These are phyloP conservation scores for Apostichopus californicus DNA, from an alignment of 35 echinoderm and acorn worm genomes.

Conservation along the genomic window DNA sequence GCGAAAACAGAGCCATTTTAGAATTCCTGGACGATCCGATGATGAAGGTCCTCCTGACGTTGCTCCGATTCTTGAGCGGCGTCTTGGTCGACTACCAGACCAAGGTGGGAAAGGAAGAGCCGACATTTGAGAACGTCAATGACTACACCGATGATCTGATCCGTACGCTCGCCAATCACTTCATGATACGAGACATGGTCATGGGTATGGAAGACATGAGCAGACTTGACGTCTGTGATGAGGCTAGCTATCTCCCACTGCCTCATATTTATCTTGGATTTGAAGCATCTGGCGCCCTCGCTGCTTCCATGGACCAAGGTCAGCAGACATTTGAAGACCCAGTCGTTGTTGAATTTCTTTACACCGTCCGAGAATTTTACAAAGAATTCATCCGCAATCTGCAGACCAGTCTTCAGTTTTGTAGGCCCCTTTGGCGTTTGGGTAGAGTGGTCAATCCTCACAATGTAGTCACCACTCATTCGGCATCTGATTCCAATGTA, in stretches of 20 bases:
- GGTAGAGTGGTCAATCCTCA: neutral
- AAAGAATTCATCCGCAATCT: slow-evolving; percentile 27
- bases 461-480: neutral
- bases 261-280: slow-evolving; percentile 26
- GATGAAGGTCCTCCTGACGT: neutral
- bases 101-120: neutral
- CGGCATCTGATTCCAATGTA: neutral
- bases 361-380: slow-evolving; percentile 8
- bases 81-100: neutral
- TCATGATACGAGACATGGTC: neutral
- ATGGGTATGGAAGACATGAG: neutral
- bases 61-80: neutral
- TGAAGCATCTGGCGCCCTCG: slow-evolving; percentile 12
- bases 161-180: slow-evolving; percentile 17
- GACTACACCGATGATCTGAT: neutral
- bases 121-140: neutral
- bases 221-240: neutral
- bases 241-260: slow-evolving; percentile 1
- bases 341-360: neutral
- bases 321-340: neutral
- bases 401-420: neutral
- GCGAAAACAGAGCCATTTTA: neutral
- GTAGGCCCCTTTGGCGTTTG: neutral
- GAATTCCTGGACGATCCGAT: slow-evolving; percentile 5
- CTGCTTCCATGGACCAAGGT: neutral